Conservation (phyloP, 2,888 invertebrate genomes). For the Candidula unifasciata region DNA sequence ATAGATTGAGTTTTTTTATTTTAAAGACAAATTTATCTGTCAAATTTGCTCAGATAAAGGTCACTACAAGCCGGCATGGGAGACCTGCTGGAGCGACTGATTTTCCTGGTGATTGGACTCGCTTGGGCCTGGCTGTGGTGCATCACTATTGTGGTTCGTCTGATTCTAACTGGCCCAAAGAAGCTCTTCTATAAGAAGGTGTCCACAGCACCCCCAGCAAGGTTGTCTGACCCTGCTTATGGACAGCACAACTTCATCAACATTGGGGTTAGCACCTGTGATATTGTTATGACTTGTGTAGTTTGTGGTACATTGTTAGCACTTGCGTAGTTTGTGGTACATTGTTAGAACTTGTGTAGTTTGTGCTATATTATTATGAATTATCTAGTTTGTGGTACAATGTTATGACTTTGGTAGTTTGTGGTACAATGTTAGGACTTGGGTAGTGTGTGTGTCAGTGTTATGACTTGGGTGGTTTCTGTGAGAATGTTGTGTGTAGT, state of each 20-base stretch:
- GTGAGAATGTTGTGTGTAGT: too few relatives aligned
- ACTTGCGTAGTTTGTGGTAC: too few relatives aligned
- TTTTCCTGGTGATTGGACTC: slow-evolving; percentile 16
- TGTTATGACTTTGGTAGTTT: too few relatives aligned
- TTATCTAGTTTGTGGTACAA: too few relatives aligned
- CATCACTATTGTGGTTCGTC: neutral
- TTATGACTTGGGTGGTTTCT: too few relatives aligned
- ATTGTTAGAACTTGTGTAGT: too few relatives aligned
- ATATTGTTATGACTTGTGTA: neutral
- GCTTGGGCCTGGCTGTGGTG: neutral
- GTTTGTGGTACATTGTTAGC: too few relatives aligned
- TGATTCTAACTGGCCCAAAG: slow-evolving; percentile 15
- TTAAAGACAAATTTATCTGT: neutral
- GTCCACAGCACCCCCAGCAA: neutral
- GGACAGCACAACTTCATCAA: slow-evolving; percentile 31
- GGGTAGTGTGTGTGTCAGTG: too few relatives aligned
- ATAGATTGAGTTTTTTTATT: too few relatives aligned
- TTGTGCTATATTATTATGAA: too few relatives aligned
- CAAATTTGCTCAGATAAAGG: neutral
- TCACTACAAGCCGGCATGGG: neutral
- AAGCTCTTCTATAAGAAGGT: slow-evolving; percentile 29
- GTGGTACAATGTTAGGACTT: too few relatives aligned
- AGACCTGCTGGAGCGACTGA: neutral
- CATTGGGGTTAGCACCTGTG: slow-evolving; percentile 3
- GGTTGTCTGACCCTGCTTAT: slow-evolving; percentile 27